Conservation (phyloP, 2,797 vertebrate genomes). For the Pangasius sanitwongsei region DNA sequence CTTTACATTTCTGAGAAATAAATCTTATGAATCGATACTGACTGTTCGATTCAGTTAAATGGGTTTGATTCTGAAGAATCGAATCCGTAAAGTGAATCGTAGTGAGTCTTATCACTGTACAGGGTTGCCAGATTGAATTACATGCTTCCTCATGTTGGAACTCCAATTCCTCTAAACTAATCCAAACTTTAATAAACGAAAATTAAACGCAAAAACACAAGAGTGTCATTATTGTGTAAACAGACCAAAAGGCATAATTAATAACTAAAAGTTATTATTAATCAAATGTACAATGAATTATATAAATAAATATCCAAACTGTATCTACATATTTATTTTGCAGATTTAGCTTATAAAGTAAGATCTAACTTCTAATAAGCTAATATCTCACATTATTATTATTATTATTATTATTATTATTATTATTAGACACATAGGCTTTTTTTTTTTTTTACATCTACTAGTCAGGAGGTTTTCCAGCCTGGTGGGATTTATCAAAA, state of each 20-base stretch:
- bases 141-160: rapidly evolving
- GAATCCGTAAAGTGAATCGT: conserved; percentile 1
- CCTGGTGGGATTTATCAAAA: not conserved
- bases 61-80: not conserved
- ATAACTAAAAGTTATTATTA: not conserved
- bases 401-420: not conserved
- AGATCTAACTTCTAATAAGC: not conserved
- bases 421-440: not conserved
- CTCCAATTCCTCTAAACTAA: not conserved
- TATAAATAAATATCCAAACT: not conserved
- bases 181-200: no score
- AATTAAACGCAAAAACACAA: not conserved
- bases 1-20: not conserved
- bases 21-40: not conserved
- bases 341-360: not conserved
- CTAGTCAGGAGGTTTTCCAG: not conserved
- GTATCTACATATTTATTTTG: not conserved
- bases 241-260: not conserved
- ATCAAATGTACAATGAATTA: not conserved
- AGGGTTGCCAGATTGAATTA: conserved; percentile 21
- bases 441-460: not conserved
- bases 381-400: not conserved
- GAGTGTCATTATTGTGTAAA: not conserved
- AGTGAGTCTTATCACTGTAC: no score
- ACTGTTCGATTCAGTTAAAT: not conserved